These are phyloP conservation scores for Galaxias olidus DNA, from an alignment of 2,797 vertebrate species.

Conservation along the genomic window DNA sequence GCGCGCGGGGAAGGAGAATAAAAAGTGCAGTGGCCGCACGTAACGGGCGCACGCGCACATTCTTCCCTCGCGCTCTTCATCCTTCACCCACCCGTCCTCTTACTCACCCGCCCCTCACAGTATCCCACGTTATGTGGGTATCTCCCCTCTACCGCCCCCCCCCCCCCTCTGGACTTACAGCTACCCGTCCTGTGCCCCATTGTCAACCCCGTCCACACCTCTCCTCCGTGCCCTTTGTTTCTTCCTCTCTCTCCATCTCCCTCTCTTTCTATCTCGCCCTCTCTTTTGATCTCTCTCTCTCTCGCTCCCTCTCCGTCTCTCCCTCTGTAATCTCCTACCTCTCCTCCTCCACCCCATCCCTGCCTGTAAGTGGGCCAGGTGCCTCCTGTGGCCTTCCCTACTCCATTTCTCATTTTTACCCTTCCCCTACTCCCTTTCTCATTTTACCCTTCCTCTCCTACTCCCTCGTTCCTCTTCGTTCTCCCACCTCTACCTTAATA, in stretches of 20 bases:
- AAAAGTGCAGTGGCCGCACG: too few species aligned
- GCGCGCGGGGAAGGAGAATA: conserved; percentile 28
- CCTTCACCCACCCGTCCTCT: too few species aligned
- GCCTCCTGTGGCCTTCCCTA: conserved; percentile 79
- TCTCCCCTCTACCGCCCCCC: conserved; percentile 26
- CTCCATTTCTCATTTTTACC: conserved; percentile 81
- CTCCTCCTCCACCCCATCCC: conserved; percentile 9
- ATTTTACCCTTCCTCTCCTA: conserved; percentile 69
- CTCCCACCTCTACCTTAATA: neutral
- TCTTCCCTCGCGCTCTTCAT: too few species aligned
- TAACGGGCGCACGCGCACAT: too few species aligned
- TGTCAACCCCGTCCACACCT: conserved; percentile 33
- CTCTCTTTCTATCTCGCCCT: conserved; percentile 49
- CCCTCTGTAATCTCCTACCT: conserved; percentile 51
- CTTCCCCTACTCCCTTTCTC: conserved; percentile 71
- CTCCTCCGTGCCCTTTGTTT: conserved; percentile 34
- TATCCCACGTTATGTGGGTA: too few species aligned
- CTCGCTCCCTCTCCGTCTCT: conserved; percentile 15
- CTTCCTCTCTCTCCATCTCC: conserved; percentile 32
- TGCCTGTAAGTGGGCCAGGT: conserved; percentile 76
- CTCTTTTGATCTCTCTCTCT: conserved; percentile 15
- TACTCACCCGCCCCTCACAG: too few species aligned
- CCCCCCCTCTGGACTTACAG: conserved; percentile 32
- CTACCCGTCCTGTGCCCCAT: conserved; percentile 35
- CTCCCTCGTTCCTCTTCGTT: conserved; percentile 65